phyloP scores from a whole-genome alignment of 2,797 vertebrate species.

The Telmatherina bonti region DNA sequence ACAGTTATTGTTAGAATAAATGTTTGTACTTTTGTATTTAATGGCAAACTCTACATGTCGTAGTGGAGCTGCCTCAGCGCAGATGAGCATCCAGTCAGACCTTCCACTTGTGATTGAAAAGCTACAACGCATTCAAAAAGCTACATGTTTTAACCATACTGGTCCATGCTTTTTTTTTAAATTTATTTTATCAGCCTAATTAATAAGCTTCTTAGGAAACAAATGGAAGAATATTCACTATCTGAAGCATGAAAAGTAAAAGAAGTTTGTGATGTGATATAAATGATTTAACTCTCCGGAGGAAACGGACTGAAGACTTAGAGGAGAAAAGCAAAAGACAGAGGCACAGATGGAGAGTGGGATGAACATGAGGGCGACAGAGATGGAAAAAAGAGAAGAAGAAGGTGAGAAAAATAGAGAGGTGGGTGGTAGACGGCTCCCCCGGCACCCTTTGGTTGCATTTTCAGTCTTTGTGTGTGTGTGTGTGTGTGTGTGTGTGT shows the following conservation, averaged over 20 bases:
- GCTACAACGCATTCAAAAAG: not conserved
- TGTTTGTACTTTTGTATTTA: too few relatives aligned
- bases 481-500: slow-evolving; percentile 8
- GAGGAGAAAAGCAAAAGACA: slow-evolving; percentile 17
- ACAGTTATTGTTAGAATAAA: too few relatives aligned
- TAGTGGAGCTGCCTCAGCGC: too few relatives aligned
- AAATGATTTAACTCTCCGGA: slow-evolving; percentile 35
- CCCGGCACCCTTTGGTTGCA: slow-evolving; percentile 65
- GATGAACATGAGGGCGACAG: slow-evolving; percentile 26
- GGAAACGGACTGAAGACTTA: slow-evolving; percentile 14
- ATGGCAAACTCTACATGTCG: too few relatives aligned
- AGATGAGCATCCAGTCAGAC: too few relatives aligned
- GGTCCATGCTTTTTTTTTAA: too few relatives aligned
- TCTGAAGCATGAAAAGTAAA: slow-evolving; percentile 31
- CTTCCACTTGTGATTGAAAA: too few relatives aligned
- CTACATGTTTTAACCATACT: not conserved
- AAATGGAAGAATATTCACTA: not conserved
- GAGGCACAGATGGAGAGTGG: slow-evolving; percentile 44
- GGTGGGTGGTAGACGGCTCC: slow-evolving; percentile 60
- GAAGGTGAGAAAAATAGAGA: slow-evolving; percentile 48
- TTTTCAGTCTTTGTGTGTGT: slow-evolving; percentile 30
- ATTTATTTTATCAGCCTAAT: not conserved
- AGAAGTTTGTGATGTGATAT: slow-evolving; percentile 35
- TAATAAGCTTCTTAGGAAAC: not conserved
- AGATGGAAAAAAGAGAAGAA: not conserved